phyloP scores from a whole-genome alignment of 2,113 vertebrate genomes.

The Miniopterus natalensis region DNA sequence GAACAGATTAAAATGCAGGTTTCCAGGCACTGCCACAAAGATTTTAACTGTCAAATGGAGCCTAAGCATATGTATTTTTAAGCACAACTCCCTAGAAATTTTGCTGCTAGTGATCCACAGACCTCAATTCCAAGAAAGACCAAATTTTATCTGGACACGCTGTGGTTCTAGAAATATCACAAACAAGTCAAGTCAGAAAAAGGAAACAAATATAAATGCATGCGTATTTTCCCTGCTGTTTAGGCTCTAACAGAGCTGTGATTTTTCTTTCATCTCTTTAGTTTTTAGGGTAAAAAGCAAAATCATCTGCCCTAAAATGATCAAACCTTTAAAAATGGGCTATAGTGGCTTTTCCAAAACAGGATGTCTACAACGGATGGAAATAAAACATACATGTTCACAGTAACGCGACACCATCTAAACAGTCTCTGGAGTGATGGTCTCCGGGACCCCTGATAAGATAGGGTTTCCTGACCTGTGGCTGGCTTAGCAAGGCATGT shows the following conservation, averaged over 20 bases:
- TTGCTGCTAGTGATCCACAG: neutral
- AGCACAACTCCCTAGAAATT: conserved; percentile 13
- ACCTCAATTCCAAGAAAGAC: neutral
- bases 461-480: conserved; percentile 73
- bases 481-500: conserved; percentile 51
- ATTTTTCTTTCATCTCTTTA: neutral
- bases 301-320: conserved; percentile 29
- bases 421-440: conserved; percentile 25
- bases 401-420: conserved; percentile 46
- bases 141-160: neutral
- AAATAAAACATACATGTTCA: conserved; percentile 64
- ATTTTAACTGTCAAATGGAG: neutral
- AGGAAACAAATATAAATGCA: neutral
- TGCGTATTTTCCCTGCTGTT: neutral
- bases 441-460: conserved; percentile 73
- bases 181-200: neutral
- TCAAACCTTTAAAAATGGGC: neutral
- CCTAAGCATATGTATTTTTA: neutral
- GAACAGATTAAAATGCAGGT: neutral
- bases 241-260: neutral
- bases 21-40: neutral
- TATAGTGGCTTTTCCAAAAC: conserved; percentile 60
- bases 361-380: conserved; percentile 46
- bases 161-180: neutral
- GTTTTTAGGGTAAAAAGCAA: conserved; percentile 35